Base-by-base conservation (phyloP, 2,113 vertebrate genomes). In the Geococcyx californianus region DNA sequence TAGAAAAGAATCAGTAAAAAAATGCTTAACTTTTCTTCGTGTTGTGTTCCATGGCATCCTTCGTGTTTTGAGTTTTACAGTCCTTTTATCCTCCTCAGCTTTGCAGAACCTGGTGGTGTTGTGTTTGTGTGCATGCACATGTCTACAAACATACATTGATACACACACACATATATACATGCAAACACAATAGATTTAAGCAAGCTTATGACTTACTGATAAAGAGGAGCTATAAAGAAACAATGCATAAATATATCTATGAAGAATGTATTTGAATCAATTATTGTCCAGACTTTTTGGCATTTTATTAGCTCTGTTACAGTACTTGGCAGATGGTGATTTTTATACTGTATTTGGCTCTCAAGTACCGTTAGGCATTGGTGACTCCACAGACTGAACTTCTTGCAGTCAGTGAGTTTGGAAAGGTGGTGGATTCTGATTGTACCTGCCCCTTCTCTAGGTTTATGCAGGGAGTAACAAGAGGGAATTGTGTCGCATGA, bases 121-220 rank as follows among this genome's bases (percentile, higher is more conserved):
- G 31, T 40, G 42, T 47, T 19, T 47, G 15, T 67, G 25, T 73
- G n/a, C 45, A 16, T 19, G 13, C 87, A 40, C 29, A 13, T 74
- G 59, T 72, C 23, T 87, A 40, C 40, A 56, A 40, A 34, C 63
- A 14, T 7, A 19, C 54, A 26, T 21, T 16, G 2, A 9, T 4
- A 21, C 6, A 13, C 2, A 21, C 24, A 17, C 1, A n/a, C 6
- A 40, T 24, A 12, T 4, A 45, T 4, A 33, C 40, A 11, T 1
- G 69, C 38, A 80, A 75, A 29, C 52, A 84, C 29, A 87, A n/a
- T 5, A 10, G 6, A 6, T 54, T 45, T 67, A 74, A 89, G n/a
- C 31, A 69, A 84, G 29, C 52, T 85, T 84, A 42, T 63, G n/a
- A 31, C 16, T 55, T 91, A 13, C 17, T 68, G 21, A 54, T 77